These are phyloP conservation scores for Fratercula arctica DNA, from an alignment of 2,797 vertebrate genomes.

Conservation along the genomic window DNA sequence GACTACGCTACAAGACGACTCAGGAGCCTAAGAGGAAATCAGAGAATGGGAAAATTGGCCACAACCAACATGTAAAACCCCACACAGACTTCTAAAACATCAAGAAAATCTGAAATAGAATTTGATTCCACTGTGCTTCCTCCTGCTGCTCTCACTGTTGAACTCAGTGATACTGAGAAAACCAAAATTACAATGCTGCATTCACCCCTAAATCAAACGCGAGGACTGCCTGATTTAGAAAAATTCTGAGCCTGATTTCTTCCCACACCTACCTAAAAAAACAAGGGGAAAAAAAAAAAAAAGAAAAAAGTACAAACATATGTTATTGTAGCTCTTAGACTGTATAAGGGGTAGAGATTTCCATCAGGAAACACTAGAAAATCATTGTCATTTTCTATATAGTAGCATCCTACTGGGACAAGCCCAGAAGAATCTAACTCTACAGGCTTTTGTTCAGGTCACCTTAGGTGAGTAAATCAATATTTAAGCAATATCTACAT, in stretches of 20 bases:
- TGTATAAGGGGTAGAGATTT: neutral
- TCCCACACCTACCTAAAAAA: neutral
- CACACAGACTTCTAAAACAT: constrained; percentile 37
- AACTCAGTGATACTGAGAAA: neutral
- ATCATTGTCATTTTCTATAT: neutral
- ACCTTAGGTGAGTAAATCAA: neutral
- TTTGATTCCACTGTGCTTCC: neutral
- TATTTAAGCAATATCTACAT: neutral
- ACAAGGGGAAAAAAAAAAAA: neutral
- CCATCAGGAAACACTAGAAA: neutral
- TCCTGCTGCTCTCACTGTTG: constrained; percentile 19
- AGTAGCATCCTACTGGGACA: neutral
- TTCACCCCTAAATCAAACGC: neutral
- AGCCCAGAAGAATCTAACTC: neutral
- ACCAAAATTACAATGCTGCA: neutral
- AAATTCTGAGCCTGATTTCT: neutral
- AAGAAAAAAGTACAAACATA: neutral
- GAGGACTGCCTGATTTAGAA: neutral
- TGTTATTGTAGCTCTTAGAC: neutral
- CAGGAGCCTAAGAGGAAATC: constrained; percentile 18
- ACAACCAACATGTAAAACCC: constrained; percentile 22
- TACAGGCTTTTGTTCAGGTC: neutral
- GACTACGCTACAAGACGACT: neutral
- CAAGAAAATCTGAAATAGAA: constrained; percentile 37
- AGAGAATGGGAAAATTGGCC: constrained; percentile 32